These are phyloP conservation scores for Dryas iulia DNA, from an alignment of 1,140 invertebrate species.

Conservation along the genomic window DNA sequence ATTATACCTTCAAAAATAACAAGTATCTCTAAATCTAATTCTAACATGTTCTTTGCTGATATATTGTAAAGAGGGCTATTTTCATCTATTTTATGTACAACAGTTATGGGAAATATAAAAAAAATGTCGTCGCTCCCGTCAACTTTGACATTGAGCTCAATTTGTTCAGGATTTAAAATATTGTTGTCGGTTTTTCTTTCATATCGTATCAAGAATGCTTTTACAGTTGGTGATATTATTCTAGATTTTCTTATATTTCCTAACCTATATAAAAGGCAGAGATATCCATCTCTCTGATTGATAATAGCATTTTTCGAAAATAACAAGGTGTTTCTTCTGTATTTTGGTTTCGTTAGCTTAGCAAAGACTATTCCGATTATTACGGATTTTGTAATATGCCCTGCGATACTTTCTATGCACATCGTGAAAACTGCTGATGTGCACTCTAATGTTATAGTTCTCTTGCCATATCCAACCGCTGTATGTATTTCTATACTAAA, in stretches of 20 bases:
- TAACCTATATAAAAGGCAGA: conserved; percentile 94
- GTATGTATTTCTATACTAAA: conserved; percentile 85
- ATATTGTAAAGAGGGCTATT: conserved; percentile 88
- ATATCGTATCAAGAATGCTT: conserved; percentile 89
- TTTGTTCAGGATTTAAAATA: conserved; percentile 83
- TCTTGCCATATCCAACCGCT: conserved; percentile 82
- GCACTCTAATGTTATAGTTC: conserved; percentile 89
- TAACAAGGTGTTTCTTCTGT: conserved; percentile 92
- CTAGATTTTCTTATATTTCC: conserved; percentile 96
- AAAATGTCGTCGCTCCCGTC: conserved; percentile 88
- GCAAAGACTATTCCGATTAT: conserved; percentile 88
- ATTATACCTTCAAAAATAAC: conserved; percentile 87
- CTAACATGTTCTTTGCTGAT: conserved; percentile 88
- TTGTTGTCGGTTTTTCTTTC: conserved; percentile 87
- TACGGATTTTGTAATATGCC: conserved; percentile 91
- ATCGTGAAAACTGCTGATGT: conserved; percentile 95
- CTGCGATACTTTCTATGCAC: conserved; percentile 96
- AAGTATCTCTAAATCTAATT: conserved; percentile 86
- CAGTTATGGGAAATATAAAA: conserved; percentile 92
- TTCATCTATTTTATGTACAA: conserved; percentile 86
- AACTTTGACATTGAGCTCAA: conserved; percentile 85
- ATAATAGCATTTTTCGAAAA: conserved; percentile 94
- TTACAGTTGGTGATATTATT: conserved; percentile 90
- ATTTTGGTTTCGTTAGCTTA: conserved; percentile 96
- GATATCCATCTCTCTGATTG: conserved; percentile 88